Conservation (phyloP, 1,140 invertebrate genomes). For the Babylonia areolata region DNA sequence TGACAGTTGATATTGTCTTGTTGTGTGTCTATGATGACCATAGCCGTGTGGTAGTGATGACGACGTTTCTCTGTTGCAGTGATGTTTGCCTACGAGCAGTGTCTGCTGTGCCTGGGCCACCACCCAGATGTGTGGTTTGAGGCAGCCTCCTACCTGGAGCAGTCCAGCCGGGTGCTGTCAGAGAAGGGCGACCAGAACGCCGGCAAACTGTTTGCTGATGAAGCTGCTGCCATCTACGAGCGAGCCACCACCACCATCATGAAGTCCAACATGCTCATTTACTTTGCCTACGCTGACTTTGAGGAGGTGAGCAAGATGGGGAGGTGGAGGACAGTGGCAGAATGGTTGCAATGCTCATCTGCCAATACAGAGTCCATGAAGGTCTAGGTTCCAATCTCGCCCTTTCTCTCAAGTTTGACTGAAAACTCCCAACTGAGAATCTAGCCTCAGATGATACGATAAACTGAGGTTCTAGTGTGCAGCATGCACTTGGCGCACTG, state of each 20-base stretch:
- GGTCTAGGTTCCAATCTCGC: too few species aligned
- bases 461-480: too few species aligned
- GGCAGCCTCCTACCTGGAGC: constrained; percentile 95
- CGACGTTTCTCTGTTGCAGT: constrained; percentile 78
- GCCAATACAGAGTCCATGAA: too few species aligned
- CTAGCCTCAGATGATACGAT: too few species aligned
- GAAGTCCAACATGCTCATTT: constrained; percentile 93
- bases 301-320: constrained; percentile 85
- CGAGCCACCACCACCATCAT: constrained; percentile 88
- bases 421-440: too few species aligned
- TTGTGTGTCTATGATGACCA: too few species aligned
- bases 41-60: too few species aligned
- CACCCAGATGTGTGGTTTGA: constrained; percentile 99
- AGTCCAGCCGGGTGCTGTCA: constrained; percentile 91
- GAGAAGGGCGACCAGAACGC: constrained; percentile 97
- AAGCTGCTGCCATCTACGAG: constrained; percentile 95
- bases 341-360: too few species aligned
- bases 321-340: not conserved
- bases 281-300: constrained; percentile 99
- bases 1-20: too few species aligned
- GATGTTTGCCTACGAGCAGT: too few species aligned
- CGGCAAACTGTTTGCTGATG: constrained; percentile 93
- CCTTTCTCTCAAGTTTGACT: too few species aligned
- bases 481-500: too few species aligned
- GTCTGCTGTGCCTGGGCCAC: constrained; percentile 85